phyloP scores from a whole-genome alignment of 2,888 invertebrate species.

The Eristalis intricaria region DNA sequence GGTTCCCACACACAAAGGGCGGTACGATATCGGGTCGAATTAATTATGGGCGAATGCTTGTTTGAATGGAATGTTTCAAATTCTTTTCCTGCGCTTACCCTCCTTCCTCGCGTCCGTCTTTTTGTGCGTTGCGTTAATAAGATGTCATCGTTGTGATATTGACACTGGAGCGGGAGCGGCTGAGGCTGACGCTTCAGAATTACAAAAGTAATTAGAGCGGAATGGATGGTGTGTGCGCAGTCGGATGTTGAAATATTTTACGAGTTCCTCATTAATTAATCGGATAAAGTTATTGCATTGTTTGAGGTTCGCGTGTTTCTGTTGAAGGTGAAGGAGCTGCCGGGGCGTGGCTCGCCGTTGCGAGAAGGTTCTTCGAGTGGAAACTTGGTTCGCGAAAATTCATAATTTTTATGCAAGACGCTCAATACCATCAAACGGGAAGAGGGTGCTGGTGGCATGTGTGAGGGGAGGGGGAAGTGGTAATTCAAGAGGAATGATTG shows the following conservation, averaged over 20 bases:
- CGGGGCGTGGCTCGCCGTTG: background rate
- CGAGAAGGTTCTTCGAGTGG: background rate
- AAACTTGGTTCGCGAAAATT: background rate
- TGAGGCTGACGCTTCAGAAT: background rate
- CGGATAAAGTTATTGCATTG: conserved; percentile 7
- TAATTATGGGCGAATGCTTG: conserved; percentile 36
- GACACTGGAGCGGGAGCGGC: background rate
- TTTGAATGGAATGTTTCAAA: conserved; percentile 28
- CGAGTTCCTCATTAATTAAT: conserved; percentile 20
- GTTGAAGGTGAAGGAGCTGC: background rate
- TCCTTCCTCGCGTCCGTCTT: background rate
- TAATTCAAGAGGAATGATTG: no score
- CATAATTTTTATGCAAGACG: no score
- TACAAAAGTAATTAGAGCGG: conserved; percentile 24
- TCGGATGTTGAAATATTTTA: conserved; percentile 12
- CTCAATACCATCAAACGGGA: no score
- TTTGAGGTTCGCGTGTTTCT: background rate
- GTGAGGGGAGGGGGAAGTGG: no score
- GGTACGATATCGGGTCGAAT: conserved; percentile 5
- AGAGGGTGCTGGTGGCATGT: no score
- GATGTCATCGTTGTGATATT: conserved; percentile 4
- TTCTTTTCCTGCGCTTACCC: background rate
- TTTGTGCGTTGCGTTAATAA: background rate
- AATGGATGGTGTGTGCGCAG: background rate
- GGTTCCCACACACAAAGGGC: background rate